A percentile compares a stretch with the other conserved stretches of the same genome.
These are phyloP conservation scores for Dendrolimus kikuchii DNA, from an alignment of 1,140 invertebrate species.

Conservation along the genomic window DNA sequence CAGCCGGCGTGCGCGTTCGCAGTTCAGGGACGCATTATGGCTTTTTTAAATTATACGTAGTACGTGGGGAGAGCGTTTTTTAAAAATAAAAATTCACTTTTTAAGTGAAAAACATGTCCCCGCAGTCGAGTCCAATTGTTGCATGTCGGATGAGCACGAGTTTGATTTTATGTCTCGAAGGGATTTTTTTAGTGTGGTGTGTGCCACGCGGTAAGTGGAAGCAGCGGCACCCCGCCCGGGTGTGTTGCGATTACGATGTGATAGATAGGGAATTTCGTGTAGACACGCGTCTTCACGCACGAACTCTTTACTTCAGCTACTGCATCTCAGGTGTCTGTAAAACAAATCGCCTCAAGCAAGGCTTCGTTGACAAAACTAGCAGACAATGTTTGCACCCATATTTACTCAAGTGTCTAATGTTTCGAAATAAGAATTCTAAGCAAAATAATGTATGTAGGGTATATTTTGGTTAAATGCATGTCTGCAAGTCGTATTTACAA, in stretches of 20 bases:
- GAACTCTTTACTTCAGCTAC: constrained; percentile 26
- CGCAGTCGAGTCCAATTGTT: constrained; percentile 64
- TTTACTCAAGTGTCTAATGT: too few species aligned
- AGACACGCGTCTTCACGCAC: constrained; percentile 21
- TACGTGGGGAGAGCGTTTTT: constrained; percentile 60
- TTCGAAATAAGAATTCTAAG: too few species aligned
- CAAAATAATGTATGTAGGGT: too few species aligned
- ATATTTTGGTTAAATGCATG: too few species aligned
- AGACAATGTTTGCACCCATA: too few species aligned
- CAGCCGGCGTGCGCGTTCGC: constrained; percentile 55
- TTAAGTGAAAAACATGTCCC: constrained; percentile 60
- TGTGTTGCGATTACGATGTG: constrained; percentile 5
- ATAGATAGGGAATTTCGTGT: constrained; percentile 19
- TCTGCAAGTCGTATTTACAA: too few species aligned
- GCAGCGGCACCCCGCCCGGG: constrained; percentile 7
- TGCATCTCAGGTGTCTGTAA: too few species aligned
- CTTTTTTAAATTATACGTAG: constrained; percentile 61
- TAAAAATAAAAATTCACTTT: constrained; percentile 65
- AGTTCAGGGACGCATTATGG: constrained; percentile 54
- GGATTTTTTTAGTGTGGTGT: constrained; percentile 63
- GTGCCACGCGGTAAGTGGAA: constrained; percentile 32
- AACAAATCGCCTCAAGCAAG: neutral
- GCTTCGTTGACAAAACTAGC: too few species aligned
- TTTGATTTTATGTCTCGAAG: constrained; percentile 56
- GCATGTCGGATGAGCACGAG: constrained; percentile 69